Base-by-base conservation (phyloP, 2,113 vertebrate species). In the Salvelinus fontinalis region DNA sequence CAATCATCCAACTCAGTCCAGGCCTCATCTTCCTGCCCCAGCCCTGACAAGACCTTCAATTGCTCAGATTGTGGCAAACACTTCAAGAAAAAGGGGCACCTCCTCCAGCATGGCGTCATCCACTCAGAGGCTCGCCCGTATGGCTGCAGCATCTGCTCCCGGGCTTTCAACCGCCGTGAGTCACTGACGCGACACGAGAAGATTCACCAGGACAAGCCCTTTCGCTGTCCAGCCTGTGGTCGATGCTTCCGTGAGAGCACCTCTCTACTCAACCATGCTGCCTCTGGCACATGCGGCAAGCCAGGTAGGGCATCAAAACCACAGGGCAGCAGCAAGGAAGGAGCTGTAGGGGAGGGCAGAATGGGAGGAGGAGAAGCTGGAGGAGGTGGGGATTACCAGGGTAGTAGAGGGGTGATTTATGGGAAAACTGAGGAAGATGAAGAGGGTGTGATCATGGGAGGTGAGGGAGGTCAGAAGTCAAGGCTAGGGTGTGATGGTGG, bases 71-170 rank as follows among this genome's bases (percentile, higher is more conserved):
- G 97, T 90, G 96, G 96, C 91, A 98, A 98, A 83, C 94, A 92
- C 44, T 98, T 98, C 90, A 97, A 97, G 89, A 97, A 97, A 86
- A 96, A 96, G 26, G 96, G 96, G 31, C 96, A 97, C 84, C 95
- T 98, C n/a, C 95, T 97, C 80, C 96, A 98, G 87, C 97, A 98
- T 85, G 95, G 96, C 76, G 96, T 97, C 85, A 95, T 97, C 89
- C 97, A 98, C 90, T 97, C 97, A 0, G 95, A 96, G 2, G 95
- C 97, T 79, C 94, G 95, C 79, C 97, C 96, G 71, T 98, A 96
- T 87, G 95, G 92, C 64, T 98, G 97, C 89, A 91, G 93, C 0
- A 94, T 94, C 65, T 98, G 97, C 82, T 91, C 93, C 88, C 95
- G 96, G 84, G 95, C 95, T 83, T 98, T 98, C 93, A 97, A 97